Base-by-base conservation (phyloP, 64 coral and sea anemone genomes). In the Pocillopora damicornis region DNA sequence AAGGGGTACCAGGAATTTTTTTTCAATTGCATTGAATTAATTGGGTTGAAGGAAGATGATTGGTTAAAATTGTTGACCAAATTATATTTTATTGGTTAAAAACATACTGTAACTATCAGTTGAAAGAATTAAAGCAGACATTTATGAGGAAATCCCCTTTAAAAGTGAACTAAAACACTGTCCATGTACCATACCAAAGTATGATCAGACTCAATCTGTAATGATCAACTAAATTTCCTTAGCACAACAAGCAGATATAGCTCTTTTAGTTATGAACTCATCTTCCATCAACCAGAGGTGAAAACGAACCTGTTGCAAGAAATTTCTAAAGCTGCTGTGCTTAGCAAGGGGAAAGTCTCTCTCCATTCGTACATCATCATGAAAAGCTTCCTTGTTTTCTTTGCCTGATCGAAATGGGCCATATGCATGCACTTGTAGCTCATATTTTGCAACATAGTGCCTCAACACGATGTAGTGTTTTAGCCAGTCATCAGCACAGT, bases 251-350 rank as follows among this genome's bases (percentile, higher is more conserved):
- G 45, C 18, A 74, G 80, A 89, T 8, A 15, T 6, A 20, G 45
- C 73, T 81, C 93, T 80, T 42, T 76, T 87, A 37, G 79, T 73
- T 15, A 94, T 87, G 17, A 91, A 23, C 59, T 87, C 73, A 87
- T 94, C 93, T 66, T 94, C 93, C 88, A 94, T 94, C 36, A 71
- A 16, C 93, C 93, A 94, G 16, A 94, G 61, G 35, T 76, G 65
- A 79, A 88, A 90, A 35, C 93, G 88, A 3, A 94, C 89, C 75
- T 94, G 88, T 12, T 82, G 59, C 30, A 94, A 82, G 60, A 94
- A 94, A 17, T 76, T 82, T 5, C 73, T 79, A 35, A 94, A 94
- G 62, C 77, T 91, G 7, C 36, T 22, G 66, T 94, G 74, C 9
- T 87, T 9, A 5, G 26, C 57, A 20, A 15, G 15, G 17, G 60